These are phyloP conservation scores for Ethmia dodecea DNA, from an alignment of 2,888 invertebrate species.

Conservation along the genomic window DNA sequence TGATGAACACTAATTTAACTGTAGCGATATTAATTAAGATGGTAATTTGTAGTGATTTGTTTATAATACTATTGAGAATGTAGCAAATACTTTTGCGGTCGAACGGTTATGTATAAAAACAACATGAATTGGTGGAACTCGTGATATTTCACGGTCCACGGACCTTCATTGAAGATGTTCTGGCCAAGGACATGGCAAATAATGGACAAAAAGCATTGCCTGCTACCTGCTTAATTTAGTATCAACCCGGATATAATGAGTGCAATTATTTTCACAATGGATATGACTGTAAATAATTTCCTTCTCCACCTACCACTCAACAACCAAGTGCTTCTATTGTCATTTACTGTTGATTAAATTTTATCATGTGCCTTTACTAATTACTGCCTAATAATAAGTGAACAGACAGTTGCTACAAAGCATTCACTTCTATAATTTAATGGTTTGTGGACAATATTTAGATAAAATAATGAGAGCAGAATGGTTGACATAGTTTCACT, in stretches of 20 bases:
- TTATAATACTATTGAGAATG: not conserved
- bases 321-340: not conserved
- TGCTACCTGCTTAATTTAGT: conserved; percentile 29
- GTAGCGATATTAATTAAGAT: not conserved
- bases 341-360: not conserved
- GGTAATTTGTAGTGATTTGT: not conserved
- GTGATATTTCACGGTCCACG: conserved; percentile 51
- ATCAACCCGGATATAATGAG: conserved; percentile 26
- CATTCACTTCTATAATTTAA: too few species aligned
- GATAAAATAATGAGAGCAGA: too few species aligned
- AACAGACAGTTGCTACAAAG: too few species aligned
- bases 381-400: too few species aligned
- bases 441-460: too few species aligned
- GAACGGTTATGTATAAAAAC: conserved; percentile 3
- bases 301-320: conserved; percentile 3
- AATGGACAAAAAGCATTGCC: conserved; percentile 34
- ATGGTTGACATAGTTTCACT: too few species aligned
- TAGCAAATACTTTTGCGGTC: conserved; percentile 2
- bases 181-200: conserved; percentile 42
- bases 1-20: conserved; percentile 1
- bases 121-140: conserved; percentile 26
- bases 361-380: not conserved
- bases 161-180: conserved; percentile 48
- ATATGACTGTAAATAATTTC: conserved; percentile 23
- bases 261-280: conserved; percentile 21